Evolutionary conservation across 2,113 vertebrate species (phyloP).

Genomic region (Pachypanchax playfairii): DNA sequence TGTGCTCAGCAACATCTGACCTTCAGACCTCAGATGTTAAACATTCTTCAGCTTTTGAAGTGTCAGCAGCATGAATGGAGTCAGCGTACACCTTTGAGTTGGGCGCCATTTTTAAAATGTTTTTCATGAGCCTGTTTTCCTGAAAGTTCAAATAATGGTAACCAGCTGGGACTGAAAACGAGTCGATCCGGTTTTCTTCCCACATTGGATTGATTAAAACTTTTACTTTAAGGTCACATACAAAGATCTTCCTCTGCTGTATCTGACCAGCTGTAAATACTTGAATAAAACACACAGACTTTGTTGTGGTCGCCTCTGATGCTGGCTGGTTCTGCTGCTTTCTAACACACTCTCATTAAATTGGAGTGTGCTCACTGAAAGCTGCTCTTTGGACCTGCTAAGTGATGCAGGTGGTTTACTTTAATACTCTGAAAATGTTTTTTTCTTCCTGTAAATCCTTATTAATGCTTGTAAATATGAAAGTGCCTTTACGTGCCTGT

Average conservation of each 20-base stretch:
- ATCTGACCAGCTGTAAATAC: slow-evolving; percentile 56
- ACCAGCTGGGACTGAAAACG: background rate
- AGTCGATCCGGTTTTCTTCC: background rate
- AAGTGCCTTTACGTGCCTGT: slow-evolving; percentile 12
- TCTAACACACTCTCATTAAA: slow-evolving; percentile 51
- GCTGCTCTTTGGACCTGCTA: slow-evolving; percentile 53
- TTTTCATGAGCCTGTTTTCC: background rate
- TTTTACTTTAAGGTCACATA: slow-evolving; percentile 33
- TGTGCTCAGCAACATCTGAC: no score
- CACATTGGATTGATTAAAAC: slow-evolving; percentile 39
- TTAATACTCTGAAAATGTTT: slow-evolving; percentile 49
- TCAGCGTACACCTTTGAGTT: background rate
- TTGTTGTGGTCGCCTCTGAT: slow-evolving; percentile 60
- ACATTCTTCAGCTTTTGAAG: background rate
- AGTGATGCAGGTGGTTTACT: slow-evolving; percentile 64
- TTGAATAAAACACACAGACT: slow-evolving; percentile 55
- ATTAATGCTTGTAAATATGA: slow-evolving; percentile 54
- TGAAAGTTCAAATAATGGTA: background rate
- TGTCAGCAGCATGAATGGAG: background rate
- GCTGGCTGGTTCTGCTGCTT: slow-evolving; percentile 36
- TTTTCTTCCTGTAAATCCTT: slow-evolving; percentile 39
- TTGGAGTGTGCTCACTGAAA: slow-evolving; percentile 52
- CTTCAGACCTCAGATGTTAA: background rate
- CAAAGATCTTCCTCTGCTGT: slow-evolving; percentile 25
- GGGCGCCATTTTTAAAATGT: background rate